phyloP scores from a whole-genome alignment of 2,113 vertebrate genomes.

The Toxostoma redivivum region DNA sequence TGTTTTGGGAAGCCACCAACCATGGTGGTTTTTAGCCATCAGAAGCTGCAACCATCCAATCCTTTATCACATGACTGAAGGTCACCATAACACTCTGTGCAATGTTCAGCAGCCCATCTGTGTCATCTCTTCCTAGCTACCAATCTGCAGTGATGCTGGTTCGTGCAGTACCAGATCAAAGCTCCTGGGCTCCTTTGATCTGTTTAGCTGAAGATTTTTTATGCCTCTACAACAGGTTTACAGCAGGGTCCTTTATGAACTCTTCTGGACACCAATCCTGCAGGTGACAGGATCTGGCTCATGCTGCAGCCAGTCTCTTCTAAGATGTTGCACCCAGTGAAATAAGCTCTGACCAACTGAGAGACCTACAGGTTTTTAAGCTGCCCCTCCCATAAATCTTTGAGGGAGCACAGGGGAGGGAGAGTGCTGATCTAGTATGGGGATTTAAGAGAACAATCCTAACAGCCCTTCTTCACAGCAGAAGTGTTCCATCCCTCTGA shows the following conservation, averaged over 20 bases:
- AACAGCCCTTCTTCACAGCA: neutral
- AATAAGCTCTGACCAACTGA: neutral
- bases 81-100: neutral
- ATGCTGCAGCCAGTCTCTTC: neutral
- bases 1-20: neutral
- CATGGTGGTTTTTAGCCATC: neutral
- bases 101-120: neutral
- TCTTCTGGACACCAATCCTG: neutral
- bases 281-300: neutral
- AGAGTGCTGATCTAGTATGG: neutral
- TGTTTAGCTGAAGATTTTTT: neutral
- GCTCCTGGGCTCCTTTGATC: neutral
- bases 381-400: neutral
- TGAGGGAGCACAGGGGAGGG: neutral
- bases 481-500: neutral
- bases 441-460: neutral
- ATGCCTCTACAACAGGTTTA: neutral
- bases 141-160: neutral
- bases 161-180: neutral
- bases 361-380: neutral
- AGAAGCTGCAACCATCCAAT: neutral
- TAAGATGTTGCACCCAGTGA: neutral
- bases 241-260: rapidly evolving
- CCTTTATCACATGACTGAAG: neutral
- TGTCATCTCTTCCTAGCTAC: neutral